phyloP scores from a whole-genome alignment of 1,140 invertebrate genomes.

The Proales similis region DNA sequence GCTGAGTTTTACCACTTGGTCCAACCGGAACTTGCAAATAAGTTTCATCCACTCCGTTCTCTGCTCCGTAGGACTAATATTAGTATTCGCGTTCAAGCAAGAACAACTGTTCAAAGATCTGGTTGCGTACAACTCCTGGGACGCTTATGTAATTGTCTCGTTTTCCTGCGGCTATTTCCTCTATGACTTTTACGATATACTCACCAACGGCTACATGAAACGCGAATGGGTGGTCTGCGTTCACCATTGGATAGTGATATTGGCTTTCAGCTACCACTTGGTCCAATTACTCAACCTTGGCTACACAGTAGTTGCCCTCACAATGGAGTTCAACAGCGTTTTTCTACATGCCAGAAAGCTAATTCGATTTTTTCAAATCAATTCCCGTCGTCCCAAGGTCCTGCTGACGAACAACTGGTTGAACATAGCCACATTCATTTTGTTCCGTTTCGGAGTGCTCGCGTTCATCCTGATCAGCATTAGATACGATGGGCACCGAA shows the following conservation, averaged over 20 bases:
- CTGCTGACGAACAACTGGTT: slow-evolving; percentile 1
- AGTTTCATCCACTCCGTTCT: slow-evolving; percentile 27
- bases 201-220: slow-evolving; percentile 16
- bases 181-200: slow-evolving; percentile 35
- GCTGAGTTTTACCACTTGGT: slow-evolving; percentile 24
- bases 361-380: slow-evolving; percentile 6
- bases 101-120: slow-evolving; percentile 6
- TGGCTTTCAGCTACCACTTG: slow-evolving; percentile 25
- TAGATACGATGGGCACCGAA: slow-evolving; percentile 17
- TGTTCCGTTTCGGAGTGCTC: slow-evolving; percentile 25
- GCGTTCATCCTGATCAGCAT: background rate
- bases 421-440: slow-evolving; percentile 6
- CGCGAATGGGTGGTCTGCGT: slow-evolving; percentile 23
- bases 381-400: background rate
- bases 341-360: slow-evolving; percentile 31
- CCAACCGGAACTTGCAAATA: slow-evolving; percentile 19
- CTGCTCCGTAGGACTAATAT: slow-evolving; percentile 13
- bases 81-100: background rate
- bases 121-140: slow-evolving; percentile 3
- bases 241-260: slow-evolving; percentile 33
- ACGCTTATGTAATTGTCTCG: slow-evolving; percentile 12
- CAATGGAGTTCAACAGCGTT: slow-evolving; percentile 22
- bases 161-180: slow-evolving; percentile 33
- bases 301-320: slow-evolving; percentile 9
- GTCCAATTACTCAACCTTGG: slow-evolving; percentile 15